These are phyloP conservation scores for Loriculus beryllinus DNA, from an alignment of 2,797 vertebrate genomes.

Conservation along the genomic window DNA sequence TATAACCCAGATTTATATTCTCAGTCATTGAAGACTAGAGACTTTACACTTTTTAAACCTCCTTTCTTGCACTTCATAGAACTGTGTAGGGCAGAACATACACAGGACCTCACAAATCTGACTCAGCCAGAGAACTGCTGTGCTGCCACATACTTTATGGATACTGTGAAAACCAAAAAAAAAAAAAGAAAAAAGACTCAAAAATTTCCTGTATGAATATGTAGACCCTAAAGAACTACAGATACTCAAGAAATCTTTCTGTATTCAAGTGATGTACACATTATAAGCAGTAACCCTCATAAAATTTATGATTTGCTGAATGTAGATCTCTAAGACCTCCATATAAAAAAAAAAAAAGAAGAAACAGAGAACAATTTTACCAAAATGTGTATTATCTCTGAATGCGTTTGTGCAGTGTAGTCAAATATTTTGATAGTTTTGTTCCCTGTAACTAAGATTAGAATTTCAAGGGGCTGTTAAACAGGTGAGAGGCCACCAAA, in stretches of 20 bases:
- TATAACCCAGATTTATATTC: fast-evolving
- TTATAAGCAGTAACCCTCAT: not conserved
- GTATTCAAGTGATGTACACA: not conserved
- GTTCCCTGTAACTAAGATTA: not conserved
- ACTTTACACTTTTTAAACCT: not conserved
- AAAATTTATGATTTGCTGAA: not conserved
- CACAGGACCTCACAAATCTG: not conserved
- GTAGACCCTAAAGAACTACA: not conserved
- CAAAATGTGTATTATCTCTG: not conserved
- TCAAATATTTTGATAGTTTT: not conserved
- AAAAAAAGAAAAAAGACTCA: not conserved
- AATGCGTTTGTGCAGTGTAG: not conserved
- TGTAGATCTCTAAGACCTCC: not conserved
- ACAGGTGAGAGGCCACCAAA: not conserved
- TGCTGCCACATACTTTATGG: not conserved
- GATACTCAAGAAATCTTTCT: not conserved
- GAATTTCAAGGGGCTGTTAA: not conserved
- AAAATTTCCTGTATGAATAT: not conserved
- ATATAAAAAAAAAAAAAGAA: not conserved
- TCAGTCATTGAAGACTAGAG: not conserved
- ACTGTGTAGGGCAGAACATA: not conserved
- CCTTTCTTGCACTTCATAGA: not conserved
- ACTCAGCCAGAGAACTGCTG: not conserved
- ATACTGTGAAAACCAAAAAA: not conserved
- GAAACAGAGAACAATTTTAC: not conserved